These are phyloP conservation scores for Triplophysa siluroides DNA, from an alignment of 2,113 vertebrate genomes.

Conservation along the genomic window DNA sequence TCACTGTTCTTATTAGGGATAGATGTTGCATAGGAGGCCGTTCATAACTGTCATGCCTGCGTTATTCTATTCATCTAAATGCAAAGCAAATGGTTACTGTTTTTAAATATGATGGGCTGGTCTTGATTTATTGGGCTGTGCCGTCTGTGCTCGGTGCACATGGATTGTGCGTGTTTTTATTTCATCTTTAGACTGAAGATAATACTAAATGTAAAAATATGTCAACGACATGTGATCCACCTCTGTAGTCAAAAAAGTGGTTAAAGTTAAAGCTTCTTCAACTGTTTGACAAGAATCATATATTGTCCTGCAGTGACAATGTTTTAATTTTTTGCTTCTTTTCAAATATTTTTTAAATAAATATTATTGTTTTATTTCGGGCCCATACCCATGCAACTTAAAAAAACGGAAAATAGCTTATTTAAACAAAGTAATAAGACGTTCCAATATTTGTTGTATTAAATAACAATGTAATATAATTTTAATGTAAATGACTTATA, in stretches of 20 bases:
- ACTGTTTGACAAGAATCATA: neutral
- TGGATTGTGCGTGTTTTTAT: neutral
- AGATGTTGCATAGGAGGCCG: neutral
- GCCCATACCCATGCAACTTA: too few species aligned
- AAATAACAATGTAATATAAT: too few species aligned
- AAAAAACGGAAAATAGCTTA: too few species aligned
- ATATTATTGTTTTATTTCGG: too few species aligned
- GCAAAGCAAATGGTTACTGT: neutral
- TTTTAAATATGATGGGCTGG: neutral
- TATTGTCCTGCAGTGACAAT: neutral
- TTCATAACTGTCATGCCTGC: neutral
- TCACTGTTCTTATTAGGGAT: neutral
- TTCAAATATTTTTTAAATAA: too few species aligned
- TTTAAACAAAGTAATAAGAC: too few species aligned
- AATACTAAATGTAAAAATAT: too few species aligned
- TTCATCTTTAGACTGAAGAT: too few species aligned
- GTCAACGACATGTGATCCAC: neutral
- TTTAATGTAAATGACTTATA: too few species aligned
- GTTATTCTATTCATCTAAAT: neutral
- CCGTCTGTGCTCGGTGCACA: neutral
- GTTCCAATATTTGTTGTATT: too few species aligned
- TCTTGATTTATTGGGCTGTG: slow-evolving; percentile 11
- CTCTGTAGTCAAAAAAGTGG: neutral
- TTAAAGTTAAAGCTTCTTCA: neutral
- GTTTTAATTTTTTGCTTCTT: neutral